Base-by-base conservation (phyloP, 2,113 vertebrate genomes). In the Tenrec ecaudatus region DNA sequence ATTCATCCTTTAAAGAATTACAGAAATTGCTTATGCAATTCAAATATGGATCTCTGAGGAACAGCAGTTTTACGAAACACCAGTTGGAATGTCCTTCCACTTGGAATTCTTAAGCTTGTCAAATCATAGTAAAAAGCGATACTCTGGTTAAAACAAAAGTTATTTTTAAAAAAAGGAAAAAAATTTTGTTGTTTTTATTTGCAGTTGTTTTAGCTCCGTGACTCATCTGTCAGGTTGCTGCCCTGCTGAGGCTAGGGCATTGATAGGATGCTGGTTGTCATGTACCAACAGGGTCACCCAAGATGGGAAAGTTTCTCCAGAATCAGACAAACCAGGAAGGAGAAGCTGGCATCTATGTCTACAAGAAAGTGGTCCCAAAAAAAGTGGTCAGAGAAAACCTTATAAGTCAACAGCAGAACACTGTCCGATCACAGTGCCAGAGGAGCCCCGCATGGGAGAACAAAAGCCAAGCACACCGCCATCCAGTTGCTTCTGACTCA, bases 1-100 rank as follows among this genome's bases (percentile, higher is more conserved):
- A 81, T 86, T 95, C 75, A 36, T 85, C 60, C 71, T 94, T 84
- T 82, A 86, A 84, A 90, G 53, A 93, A 22, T 17, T 88, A 73
- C 8, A 89, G 33, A 12, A 89, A 91, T 93, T 81, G 40, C 71
- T 93, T 86, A 77, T 60, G 60, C 73, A 38, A 89, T 77, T 94
- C 82, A 92, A 90, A 71, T 36, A 86, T 87, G 38, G 36, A 92
- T 86, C 82, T 86, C 10, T 43, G 68, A 78, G 71, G 29, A 73
- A 94, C 90, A 96, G 68, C 23, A 64, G 43, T 87, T 78, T 90
- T 68, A 69, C 66, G 81, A 94, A 94, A 93, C 77, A 23, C n/a
- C 43, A 92, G 69, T 23, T 78, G 23, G 33, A 36, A 36, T 5
- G 23, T 29, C 38, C 38, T 36, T 38, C 20, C 25, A 60, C 66